Base-by-base conservation (phyloP, 2,888 invertebrate species). In the Teleogryllus oceanicus region DNA sequence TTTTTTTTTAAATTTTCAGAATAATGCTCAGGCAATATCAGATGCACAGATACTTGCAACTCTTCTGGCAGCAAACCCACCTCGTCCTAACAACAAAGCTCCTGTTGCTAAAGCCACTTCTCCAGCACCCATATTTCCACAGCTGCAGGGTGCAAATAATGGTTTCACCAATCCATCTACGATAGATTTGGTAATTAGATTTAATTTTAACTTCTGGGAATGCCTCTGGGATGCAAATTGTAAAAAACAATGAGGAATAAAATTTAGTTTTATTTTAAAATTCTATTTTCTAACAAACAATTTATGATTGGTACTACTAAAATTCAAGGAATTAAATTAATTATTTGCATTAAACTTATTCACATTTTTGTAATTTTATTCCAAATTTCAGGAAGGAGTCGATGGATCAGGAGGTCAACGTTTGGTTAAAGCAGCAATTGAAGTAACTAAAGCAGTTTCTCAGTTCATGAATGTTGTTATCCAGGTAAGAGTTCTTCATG, bases 391-490 rank as follows among this genome's bases (percentile, higher is more conserved):
- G 62, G 62, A 62, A 18, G 62, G n/a, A 62, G 37, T 37, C 1
- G 13, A 62, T 62, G 62, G n/a, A 62, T 18, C 62, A 11, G 16
- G 62, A 62, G 80, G 80, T 16, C 79, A 82, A 37, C 79, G 79
- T 11, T 89, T 93, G 81, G 90, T 94, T 78, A 92, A 91, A 80
- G 93, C 93, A 21, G 94, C 94, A 81, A 92, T 94, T 83, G 93
- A 93, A 84, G 93, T 93, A 82, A 94, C 94, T 50, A 90, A 92
- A 86, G 93, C 93, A 2, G 93, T 94, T 86, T 93, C 94, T 81
- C 92, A 92, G 86, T 94, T 94, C 87, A 89, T 94, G 84, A 93
- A 94, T 84, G 91, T 92, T 84, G 94, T 94, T 80, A 90, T 94
- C 85, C 93, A 93, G 91, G 94, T 94, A 84, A 84, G 49, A 37